Evolutionary conservation across 1,140 invertebrate species (phyloP), one percentile per base, ranked within the genome.

Genomic region (Drosophila arawakana): DNA sequence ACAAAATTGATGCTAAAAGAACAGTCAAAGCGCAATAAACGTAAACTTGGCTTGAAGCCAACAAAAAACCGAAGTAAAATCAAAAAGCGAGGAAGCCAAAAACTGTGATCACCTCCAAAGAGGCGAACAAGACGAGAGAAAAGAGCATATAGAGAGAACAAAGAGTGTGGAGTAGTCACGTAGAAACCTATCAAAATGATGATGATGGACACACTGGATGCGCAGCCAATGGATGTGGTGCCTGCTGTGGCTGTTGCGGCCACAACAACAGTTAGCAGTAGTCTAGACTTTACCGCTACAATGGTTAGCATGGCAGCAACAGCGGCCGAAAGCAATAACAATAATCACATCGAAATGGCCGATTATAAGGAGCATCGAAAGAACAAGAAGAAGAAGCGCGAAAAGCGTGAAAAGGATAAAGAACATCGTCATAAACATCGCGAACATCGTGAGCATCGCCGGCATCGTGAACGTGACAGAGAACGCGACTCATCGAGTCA

Each of bases 181-280:
- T 30, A 35, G 60, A 37, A 44, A 57, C n/a, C 39, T 37, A 61
- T 63, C 72, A 85, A 80, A 74, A 91, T 91, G 90, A 91, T 91
- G 90, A 91, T 91, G 90, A 91, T 91, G 90, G 90, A 91, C 81
- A 90, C 90, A 72, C 76, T 89, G 78, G 84, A 89, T 52, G 76
- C 84, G 44, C 83, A 88, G 49, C 84, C 84, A 10, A 89, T 89
- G 84, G 84, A 89, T 67, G 84, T 89, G 50, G 80, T 81, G 52
- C 84, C 84, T n/a, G 84, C 84, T 34, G 78, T 88, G 6, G 83
- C 83, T 7, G 70, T 88, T 37, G 84, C 84, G 6, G 84, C 84
- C 47, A 89, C 84, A 3, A 76, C 84, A 41, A 76, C 84, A 41
- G 81, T 80, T 43, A 66, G 65, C 41, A 74, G 55, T 35, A 66